Percentiles rank a stretch among this genome's conserved stretches.
phyloP scores from a whole-genome alignment of 2,888 invertebrate species.

The Caenorhabditis wallacei region DNA sequence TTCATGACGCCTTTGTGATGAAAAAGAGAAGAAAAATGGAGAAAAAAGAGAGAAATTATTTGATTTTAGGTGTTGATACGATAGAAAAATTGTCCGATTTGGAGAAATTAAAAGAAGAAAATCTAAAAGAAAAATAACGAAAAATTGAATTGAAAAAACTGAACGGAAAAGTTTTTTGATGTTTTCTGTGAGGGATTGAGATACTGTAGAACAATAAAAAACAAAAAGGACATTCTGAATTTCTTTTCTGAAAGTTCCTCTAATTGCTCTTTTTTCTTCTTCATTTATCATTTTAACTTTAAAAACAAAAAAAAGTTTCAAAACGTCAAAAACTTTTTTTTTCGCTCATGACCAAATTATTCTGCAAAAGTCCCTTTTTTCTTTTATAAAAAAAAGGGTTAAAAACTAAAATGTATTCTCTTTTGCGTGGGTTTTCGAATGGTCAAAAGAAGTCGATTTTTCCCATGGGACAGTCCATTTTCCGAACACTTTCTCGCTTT shows the following conservation, averaged over 20 bases:
- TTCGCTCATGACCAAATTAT: background rate
- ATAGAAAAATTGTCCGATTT: background rate
- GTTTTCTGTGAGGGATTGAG: background rate
- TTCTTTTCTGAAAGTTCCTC: background rate
- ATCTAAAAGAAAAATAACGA: background rate
- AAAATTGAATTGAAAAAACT: conserved; percentile 3
- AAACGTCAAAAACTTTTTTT: background rate
- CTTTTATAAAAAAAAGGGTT: conserved; percentile 10
- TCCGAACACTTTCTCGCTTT: conserved; percentile 34
- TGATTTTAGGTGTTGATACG: conserved; percentile 13
- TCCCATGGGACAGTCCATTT: conserved; percentile 44
- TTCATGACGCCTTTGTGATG: conserved; percentile 8
- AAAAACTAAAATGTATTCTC: conserved; percentile 6
- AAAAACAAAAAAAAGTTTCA: background rate
- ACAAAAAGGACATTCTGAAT: background rate
- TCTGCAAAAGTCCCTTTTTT: conserved; percentile 6
- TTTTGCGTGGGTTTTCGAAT: conserved; percentile 41
- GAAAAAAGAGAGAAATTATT: conserved; percentile 4
- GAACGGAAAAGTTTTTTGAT: background rate
- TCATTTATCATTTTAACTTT: no score
- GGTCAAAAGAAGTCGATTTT: conserved; percentile 7
- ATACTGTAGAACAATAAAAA: conserved; percentile 1
- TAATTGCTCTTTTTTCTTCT: background rate
- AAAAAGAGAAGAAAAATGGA: background rate
- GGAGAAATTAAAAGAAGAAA: background rate